Base-by-base conservation (phyloP, 2,888 invertebrate species). In the Troilus luridus region DNA sequence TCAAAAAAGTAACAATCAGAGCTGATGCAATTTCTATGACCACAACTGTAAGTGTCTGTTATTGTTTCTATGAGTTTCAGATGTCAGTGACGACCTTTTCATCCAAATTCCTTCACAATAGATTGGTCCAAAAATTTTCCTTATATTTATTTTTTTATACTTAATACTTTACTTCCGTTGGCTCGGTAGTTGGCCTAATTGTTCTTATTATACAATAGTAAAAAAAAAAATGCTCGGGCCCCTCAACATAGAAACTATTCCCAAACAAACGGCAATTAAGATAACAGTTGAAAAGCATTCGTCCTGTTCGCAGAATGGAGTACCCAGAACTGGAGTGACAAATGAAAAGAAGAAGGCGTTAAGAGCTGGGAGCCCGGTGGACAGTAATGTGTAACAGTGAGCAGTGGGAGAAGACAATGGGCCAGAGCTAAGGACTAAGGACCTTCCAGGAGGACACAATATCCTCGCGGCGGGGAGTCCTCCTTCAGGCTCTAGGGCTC, bases 351-450 rank as follows among this genome's bases (percentile, higher is more conserved):
- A 77, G 72, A 1, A 77, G 72, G 72, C 72, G 72, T 77, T 77
- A 77, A 41, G 72, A 77, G 72, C 72, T 12, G 67, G 5, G n/a
- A 24, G 2, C 24, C 27, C 7, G 27, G 11, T 27, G 72, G 27
- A 77, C 72, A 77, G 72, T 77, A 77, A 77, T 77, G 72, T 77
- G 72, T 77, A 77, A 77, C 27, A 77, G 72, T 77, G 72, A 77
- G 27, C 41, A 19, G 27, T 67, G 19, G 27, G 27, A 77, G 41
- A 6, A 77, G 72, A 77, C 72, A 77, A 77, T 77, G 19, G 27
- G 14, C 24, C n/a, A 14, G 67, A 24, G 12, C 64, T 24, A 2
- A 67, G 67, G 67, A 24, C 64, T 24, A 2, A 67, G 72, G 72
- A 77, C 72, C 19, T 9, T 7, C 14, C 64, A 8, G 64, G n/a